phyloP scores from a whole-genome alignment of 2,797 vertebrate species.

The Cyprinodon diabolis region DNA sequence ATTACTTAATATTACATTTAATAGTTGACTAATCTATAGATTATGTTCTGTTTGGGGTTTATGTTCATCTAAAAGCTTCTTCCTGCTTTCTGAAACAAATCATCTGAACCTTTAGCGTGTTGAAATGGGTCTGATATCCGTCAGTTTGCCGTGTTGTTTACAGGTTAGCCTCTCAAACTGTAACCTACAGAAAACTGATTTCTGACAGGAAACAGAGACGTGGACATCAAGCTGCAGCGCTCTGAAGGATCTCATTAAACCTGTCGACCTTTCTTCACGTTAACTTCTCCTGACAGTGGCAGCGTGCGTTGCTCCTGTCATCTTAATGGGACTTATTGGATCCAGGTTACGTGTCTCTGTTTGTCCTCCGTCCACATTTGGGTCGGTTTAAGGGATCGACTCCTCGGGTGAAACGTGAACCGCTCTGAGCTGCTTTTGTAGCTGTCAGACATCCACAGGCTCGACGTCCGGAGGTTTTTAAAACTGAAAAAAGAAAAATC shows the following conservation, averaged over 20 bases:
- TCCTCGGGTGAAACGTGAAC: conserved; percentile 65
- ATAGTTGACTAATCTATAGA: too few relatives aligned
- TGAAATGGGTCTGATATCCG: conserved; percentile 15
- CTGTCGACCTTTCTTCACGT: conserved; percentile 51
- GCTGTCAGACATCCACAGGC: conserved; percentile 74
- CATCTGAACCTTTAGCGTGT: background rate
- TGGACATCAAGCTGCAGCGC: conserved; percentile 36
- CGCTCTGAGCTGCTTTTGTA: conserved; percentile 73
- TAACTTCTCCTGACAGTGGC: conserved; percentile 55
- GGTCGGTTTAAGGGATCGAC: conserved; percentile 62
- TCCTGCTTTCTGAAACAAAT: background rate
- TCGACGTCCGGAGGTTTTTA: conserved; percentile 58
- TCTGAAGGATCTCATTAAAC: conserved; percentile 46
- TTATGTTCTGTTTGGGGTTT: too few relatives aligned
- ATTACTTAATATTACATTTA: too few relatives aligned
- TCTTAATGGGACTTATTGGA: conserved; percentile 55
- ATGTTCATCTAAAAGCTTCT: too few relatives aligned
- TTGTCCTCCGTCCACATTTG: conserved; percentile 53
- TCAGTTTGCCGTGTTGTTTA: conserved; percentile 30
- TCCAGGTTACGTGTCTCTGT: conserved; percentile 49
- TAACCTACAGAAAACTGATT: conserved; percentile 50
- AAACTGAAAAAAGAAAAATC: conserved; percentile 36
- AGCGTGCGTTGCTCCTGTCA: conserved; percentile 41
- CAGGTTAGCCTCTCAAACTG: conserved; percentile 12
- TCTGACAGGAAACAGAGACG: conserved; percentile 28